Evolutionary conservation across 2,888 invertebrate genomes (phyloP).

Genomic region (Hemicrepidius hirtus): DNA sequence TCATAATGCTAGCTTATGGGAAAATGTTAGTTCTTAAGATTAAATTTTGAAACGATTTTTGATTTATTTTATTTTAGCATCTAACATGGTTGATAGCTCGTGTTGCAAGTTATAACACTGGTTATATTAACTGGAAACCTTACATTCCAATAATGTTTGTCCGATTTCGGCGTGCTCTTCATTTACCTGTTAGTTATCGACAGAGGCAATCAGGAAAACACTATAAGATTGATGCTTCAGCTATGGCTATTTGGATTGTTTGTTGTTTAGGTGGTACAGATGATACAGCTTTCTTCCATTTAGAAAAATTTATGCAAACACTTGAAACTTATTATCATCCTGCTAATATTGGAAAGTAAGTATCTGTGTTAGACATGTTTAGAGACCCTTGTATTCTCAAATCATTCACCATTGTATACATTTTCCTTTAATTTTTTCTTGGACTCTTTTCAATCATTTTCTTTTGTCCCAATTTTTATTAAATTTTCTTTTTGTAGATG

Average conservation of each 20-base stretch:
- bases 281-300: slow-evolving; percentile 78
- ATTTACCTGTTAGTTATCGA: slow-evolving; percentile 86
- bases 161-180: slow-evolving; percentile 82
- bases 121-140: slow-evolving; percentile 91
- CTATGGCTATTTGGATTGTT: slow-evolving; percentile 77
- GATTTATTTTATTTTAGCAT: slow-evolving; percentile 72
- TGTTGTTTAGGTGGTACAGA: slow-evolving; percentile 78
- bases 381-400: too few species aligned
- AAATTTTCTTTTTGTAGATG: slow-evolving; percentile 73
- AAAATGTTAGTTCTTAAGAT: slow-evolving; percentile 76
- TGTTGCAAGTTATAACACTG: slow-evolving; percentile 83
- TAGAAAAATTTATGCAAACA: slow-evolving; percentile 87
- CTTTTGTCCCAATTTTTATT: not conserved
- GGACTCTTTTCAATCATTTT: not conserved
- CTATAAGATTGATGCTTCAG: slow-evolving; percentile 72
- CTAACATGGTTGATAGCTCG: slow-evolving; percentile 84
- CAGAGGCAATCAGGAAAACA: slow-evolving; percentile 76
- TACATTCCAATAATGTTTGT: slow-evolving; percentile 86
- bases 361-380: too few species aligned
- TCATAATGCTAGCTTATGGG: slow-evolving; percentile 83
- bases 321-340: slow-evolving; percentile 93
- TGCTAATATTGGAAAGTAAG: slow-evolving; percentile 83
- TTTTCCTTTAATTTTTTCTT: too few species aligned
- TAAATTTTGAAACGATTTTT: not conserved
- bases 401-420: too few species aligned